phyloP scores from a whole-genome alignment of 2,113 vertebrate genomes.

The Gracilinanus agilis region DNA sequence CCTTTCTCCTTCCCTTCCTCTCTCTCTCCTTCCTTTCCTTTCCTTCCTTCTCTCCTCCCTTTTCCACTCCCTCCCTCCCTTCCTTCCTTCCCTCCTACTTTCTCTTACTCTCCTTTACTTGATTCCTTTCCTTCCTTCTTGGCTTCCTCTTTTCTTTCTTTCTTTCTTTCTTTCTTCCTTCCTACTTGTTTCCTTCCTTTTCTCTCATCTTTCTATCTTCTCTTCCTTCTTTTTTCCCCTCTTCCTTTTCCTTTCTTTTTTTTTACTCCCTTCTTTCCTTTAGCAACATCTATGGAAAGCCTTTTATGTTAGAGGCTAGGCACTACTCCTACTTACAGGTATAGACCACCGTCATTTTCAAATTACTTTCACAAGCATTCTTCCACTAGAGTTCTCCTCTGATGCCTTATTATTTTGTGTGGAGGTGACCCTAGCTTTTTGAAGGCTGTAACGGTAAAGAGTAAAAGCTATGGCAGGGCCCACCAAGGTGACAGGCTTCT shows the following conservation, averaged over 20 bases:
- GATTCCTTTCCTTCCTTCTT: not conserved
- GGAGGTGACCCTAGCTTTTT: not conserved
- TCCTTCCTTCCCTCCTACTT: not conserved
- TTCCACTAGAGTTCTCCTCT: not conserved
- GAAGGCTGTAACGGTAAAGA: not conserved
- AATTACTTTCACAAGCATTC: not conserved
- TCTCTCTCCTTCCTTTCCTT: not conserved
- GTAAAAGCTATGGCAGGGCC: not conserved
- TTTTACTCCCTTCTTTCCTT: not conserved
- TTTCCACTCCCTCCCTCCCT: conserved; percentile 84
- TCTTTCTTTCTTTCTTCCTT: not conserved
- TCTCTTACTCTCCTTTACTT: not conserved
- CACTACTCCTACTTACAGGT: not conserved
- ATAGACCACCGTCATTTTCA: not conserved
- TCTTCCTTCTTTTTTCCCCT: not conserved
- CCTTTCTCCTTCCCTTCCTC: not conserved
- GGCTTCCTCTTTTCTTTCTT: not conserved
- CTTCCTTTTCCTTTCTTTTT: not conserved
- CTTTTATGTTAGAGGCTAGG: not conserved
- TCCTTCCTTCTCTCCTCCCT: conserved; percentile 67
- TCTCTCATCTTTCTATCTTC: not conserved
- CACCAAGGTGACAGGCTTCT: not conserved
- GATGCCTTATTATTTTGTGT: not conserved
- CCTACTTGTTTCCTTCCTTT: not conserved
- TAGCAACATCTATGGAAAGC: not conserved